Percentiles rank a stretch among this genome's conserved stretches.
Conservation (phyloP, 2,797 vertebrate species). For the Anabas testudineus region DNA sequence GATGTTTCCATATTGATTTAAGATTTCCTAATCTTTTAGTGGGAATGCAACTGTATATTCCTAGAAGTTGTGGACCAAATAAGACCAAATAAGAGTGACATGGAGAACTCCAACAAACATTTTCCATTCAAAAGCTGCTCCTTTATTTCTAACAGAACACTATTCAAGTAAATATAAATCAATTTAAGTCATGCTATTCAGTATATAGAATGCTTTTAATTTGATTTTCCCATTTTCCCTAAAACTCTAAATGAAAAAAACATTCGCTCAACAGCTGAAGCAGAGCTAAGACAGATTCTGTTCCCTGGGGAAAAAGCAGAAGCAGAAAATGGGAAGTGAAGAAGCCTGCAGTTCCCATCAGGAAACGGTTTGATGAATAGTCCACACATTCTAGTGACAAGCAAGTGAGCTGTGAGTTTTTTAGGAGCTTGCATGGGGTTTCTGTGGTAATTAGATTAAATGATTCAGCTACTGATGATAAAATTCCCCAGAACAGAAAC, state of each 20-base stretch:
- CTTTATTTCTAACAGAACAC: too few relatives aligned
- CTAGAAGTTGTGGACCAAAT: not conserved
- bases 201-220: slow-evolving; percentile 9
- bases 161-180: not conserved
- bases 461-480: slow-evolving; percentile 79
- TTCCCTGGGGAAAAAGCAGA: slow-evolving; percentile 54
- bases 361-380: slow-evolving; percentile 82
- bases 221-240: slow-evolving; percentile 29
- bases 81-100: not conserved
- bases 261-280: slow-evolving; percentile 40
- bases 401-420: slow-evolving; percentile 81
- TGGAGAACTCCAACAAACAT: too few relatives aligned
- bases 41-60: not conserved
- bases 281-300: slow-evolving; percentile 41
- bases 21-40: not conserved
- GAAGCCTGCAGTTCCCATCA: slow-evolving; percentile 66
- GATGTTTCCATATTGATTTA: not conserved
- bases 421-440: slow-evolving; percentile 69
- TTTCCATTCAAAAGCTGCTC: too few relatives aligned
- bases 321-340: slow-evolving; percentile 59
- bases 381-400: slow-evolving; percentile 85
- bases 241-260: slow-evolving; percentile 39
- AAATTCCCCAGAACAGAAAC: slow-evolving; percentile 61
- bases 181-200: not conserved
- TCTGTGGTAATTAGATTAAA: slow-evolving; percentile 85